Conservation (phyloP, 2,888 invertebrate species). For the Pyralis farinalis region DNA sequence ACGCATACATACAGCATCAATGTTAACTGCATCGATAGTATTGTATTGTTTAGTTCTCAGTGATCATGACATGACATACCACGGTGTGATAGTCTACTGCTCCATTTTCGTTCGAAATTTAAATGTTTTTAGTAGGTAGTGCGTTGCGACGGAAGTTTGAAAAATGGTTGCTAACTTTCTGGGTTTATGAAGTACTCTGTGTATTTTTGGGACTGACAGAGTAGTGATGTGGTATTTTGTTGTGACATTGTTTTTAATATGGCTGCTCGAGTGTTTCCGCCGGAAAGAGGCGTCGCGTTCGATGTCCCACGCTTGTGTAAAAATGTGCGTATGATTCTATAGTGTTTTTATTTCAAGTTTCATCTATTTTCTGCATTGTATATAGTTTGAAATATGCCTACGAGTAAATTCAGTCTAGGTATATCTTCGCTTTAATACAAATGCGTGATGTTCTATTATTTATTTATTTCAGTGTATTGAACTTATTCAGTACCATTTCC, state of each 20-base stretch:
- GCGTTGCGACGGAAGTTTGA: background rate
- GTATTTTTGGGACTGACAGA: slow-evolving; percentile 29
- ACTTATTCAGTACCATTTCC: no score
- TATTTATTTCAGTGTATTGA: no score
- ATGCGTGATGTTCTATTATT: no score
- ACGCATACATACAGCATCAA: slow-evolving; percentile 32
- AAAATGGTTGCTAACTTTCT: background rate
- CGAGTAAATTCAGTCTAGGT: no score
- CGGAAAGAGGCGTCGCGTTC: slow-evolving; percentile 51
- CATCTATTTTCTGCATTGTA: background rate
- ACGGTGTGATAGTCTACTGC: background rate
- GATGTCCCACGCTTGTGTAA: slow-evolving; percentile 58
- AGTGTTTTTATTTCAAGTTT: slow-evolving; percentile 10
- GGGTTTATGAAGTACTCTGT: slow-evolving; percentile 19
- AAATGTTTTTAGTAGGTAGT: background rate
- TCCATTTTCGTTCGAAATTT: slow-evolving; percentile 1
- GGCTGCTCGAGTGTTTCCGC: slow-evolving; percentile 65
- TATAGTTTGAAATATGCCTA: no score
- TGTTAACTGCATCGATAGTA: slow-evolving; percentile 24
- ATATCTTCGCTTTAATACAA: no score
- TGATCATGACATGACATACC: slow-evolving; percentile 5
- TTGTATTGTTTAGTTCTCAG: slow-evolving; percentile 18
- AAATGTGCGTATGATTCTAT: slow-evolving; percentile 56
- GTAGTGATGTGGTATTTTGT: slow-evolving; percentile 65
- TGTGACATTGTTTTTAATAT: slow-evolving; percentile 65